Conservation (phyloP, 2,113 vertebrate species). For the Mormyrus lacerda region DNA sequence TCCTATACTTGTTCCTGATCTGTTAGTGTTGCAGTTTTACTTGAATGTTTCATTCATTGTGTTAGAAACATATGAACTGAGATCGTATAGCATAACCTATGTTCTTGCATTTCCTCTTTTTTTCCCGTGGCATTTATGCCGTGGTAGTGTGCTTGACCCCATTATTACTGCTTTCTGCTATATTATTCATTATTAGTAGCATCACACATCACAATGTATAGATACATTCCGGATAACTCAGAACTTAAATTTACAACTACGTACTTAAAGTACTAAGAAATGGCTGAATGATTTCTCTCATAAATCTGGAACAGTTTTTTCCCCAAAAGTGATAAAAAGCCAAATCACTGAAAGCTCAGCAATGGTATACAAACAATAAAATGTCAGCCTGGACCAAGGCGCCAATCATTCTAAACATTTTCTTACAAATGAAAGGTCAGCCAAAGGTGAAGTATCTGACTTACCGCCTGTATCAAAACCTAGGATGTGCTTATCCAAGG, state of each 20-base stretch:
- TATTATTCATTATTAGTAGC: not conserved
- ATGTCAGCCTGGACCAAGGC: not conserved
- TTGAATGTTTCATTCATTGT: no score
- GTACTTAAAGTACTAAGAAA: no score
- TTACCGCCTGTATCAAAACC: conserved; percentile 97
- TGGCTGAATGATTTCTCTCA: not conserved
- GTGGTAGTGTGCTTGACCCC: not conserved
- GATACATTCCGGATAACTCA: not conserved
- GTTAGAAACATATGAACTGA: no score
- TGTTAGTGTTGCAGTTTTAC: no score
- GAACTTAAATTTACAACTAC: not conserved
- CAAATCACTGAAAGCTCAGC: not conserved
- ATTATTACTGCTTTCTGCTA: not conserved
- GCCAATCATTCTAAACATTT: not conserved
- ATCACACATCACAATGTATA: not conserved
- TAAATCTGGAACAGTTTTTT: not conserved
- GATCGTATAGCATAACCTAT: no score
- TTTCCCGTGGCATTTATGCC: not conserved
- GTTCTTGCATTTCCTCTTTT: not conserved
- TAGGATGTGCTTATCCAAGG: conserved; percentile 86
- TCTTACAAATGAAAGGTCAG: not conserved
- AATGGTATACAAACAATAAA: not conserved
- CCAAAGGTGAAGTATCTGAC: conserved; percentile 25
- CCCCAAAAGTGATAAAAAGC: not conserved
- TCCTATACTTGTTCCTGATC: no score